phyloP scores from a whole-genome alignment of 2,797 vertebrate genomes.

The Chromis chromis region DNA sequence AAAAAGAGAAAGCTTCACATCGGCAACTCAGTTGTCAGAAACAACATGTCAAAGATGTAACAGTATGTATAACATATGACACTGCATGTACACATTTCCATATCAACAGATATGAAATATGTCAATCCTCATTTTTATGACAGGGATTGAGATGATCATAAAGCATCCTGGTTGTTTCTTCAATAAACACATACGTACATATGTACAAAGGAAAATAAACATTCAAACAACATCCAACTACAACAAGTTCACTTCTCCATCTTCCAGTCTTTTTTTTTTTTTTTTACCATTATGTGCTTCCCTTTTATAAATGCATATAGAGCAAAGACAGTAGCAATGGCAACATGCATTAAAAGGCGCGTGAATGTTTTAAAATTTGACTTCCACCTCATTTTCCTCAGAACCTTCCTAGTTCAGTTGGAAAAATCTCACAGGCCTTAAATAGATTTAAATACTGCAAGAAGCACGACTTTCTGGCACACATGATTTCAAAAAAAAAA shows the following conservation, averaged over 20 bases:
- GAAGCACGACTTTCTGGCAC: conserved; percentile 27
- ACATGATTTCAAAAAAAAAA: conserved; percentile 39
- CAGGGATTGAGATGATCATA: conserved; percentile 52
- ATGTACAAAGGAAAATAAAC: conserved; percentile 34
- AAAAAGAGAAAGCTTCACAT: conserved; percentile 57
- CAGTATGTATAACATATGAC: conserved; percentile 81
- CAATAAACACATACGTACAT: conserved; percentile 28
- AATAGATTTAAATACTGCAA: conserved; percentile 68
- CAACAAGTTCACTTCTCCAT: conserved; percentile 4
- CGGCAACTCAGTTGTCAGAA: conserved; percentile 56
- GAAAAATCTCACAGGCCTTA: conserved; percentile 43
- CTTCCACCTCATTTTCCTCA: conserved; percentile 1
- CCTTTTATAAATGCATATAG: conserved; percentile 66
- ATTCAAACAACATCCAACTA: conserved; percentile 2
- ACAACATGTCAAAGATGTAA: conserved; percentile 58
- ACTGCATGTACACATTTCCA: conserved; percentile 71
- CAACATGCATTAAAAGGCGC: conserved; percentile 53
- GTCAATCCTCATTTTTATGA: conserved; percentile 43
- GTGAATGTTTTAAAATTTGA: conserved; percentile 27
- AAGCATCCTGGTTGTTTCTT: conserved; percentile 30
- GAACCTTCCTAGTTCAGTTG: conserved; percentile 14
- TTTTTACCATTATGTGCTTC: conserved; percentile 48
- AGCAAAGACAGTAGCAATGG: conserved; percentile 33
- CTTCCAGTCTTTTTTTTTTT: conserved; percentile 1
- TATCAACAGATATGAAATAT: conserved; percentile 72